Base-by-base conservation (phyloP, 2,888 invertebrate genomes). In the Temnothorax unifasciatus region DNA sequence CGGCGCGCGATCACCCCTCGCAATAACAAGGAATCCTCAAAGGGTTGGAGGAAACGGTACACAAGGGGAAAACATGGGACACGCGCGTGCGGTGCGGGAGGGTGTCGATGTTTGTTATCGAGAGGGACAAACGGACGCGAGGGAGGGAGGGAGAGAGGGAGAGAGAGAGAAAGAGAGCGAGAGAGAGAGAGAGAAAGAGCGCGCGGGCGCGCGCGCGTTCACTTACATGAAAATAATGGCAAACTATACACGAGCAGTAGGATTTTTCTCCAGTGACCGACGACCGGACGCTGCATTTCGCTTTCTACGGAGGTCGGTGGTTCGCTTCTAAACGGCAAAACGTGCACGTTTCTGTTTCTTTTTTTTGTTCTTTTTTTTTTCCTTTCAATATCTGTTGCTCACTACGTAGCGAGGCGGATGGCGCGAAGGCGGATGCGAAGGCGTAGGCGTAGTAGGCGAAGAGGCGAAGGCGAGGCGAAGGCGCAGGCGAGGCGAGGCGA, bases 221-320 rank as follows among this genome's bases (percentile, higher is more conserved):
- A 94, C 94, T 94, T 93, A 94, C 94, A 93, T 92, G 94, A 93
- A 94, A 93, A 93, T 92, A 93, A 93, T 91, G 93, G 94, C 87
- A 94, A 93, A 93, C 93, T 92, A 92, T 94, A 94, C 89, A 94
- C 91, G 92, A 94, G 92, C 92, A 94, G 92, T 92, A 93, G 88
- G 89, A 93, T 92, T 91, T 93, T 93, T 90, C 92, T 92, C 93
- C 93, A 93, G 89, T 93, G 88, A 88, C 89, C 91, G 91, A 91
- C 91, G 91, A 92, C 91, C 91, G 90, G 93, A 84, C 92, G 93
- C 90, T 91, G 89, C 94, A 93, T 94, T 88, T 71, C 34, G 44
- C 47, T 71, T 76, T 66, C 57, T 79, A 77, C 44, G 69, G 69
- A 64, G 64, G 34, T 47, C 50, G 38, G 21, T 18, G 66, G 63